Evolutionary conservation across 2,888 invertebrate species (phyloP).

Genomic region (Malthinus seriepunctatus): DNA sequence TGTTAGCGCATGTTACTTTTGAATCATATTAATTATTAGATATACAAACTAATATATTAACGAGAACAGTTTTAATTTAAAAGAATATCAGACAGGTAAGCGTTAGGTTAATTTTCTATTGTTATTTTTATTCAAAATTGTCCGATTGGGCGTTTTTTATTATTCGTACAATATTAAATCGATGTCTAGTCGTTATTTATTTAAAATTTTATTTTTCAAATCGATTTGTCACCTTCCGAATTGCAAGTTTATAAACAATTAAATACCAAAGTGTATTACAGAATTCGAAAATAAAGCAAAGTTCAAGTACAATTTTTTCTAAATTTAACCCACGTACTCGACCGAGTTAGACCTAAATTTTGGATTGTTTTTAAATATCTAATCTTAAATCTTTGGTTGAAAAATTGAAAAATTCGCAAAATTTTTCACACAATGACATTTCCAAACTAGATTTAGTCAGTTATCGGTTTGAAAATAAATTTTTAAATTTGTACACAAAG

Average conservation of each 20-base stretch:
- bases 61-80: constrained; percentile 1
- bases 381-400: too few relatives aligned
- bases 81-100: constrained; percentile 1
- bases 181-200: not conserved
- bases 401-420: not conserved
- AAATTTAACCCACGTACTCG: too few relatives aligned
- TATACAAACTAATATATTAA: not conserved
- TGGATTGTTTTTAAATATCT: too few relatives aligned
- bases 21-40: not conserved
- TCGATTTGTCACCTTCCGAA: not conserved
- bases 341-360: too few relatives aligned
- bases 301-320: constrained; percentile 1
- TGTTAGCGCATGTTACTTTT: constrained; percentile 12
- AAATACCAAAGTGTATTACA: too few relatives aligned
- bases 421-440: not conserved
- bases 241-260: not conserved
- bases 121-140: not conserved
- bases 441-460: not conserved
- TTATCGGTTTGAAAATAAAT: not conserved
- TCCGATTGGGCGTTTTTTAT: too few relatives aligned
- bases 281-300: not conserved
- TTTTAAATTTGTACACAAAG: constrained; percentile 5
- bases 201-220: not conserved
- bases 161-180: not conserved
- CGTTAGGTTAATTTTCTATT: not conserved